Evolutionary conservation across 2,888 invertebrate genomes (phyloP).

Genomic region (Neoascia interrupta): DNA sequence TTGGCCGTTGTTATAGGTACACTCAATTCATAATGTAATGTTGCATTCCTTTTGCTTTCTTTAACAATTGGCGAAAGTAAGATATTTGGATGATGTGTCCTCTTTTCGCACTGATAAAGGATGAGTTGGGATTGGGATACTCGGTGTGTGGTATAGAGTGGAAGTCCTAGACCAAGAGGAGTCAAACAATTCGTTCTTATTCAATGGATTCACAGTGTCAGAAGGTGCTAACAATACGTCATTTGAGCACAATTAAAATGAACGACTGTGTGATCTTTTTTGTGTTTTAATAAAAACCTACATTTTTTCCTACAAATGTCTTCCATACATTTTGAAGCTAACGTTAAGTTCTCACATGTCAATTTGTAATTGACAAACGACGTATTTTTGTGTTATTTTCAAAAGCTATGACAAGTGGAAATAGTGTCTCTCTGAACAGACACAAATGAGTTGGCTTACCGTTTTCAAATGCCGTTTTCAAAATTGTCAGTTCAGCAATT

Average conservation of each 20-base stretch:
- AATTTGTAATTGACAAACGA: too few relatives aligned
- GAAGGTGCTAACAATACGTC: conserved; percentile 48
- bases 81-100: conserved; percentile 24
- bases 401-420: too few relatives aligned
- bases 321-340: too few relatives aligned
- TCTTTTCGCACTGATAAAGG: conserved; percentile 43
- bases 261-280: too few relatives aligned
- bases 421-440: too few relatives aligned
- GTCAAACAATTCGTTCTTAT: conserved; percentile 41
- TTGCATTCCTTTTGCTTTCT: conserved; percentile 42
- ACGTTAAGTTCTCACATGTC: not conserved
- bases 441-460: too few relatives aligned
- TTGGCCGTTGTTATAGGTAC: not conserved
- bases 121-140: conserved; percentile 7
- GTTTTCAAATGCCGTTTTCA: too few relatives aligned
- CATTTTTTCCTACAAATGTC: too few relatives aligned
- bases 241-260: conserved; percentile 46
- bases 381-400: too few relatives aligned
- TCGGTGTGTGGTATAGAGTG: conserved; percentile 52
- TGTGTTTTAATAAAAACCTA: not conserved
- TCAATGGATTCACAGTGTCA: conserved; percentile 26
- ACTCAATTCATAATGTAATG: conserved; percentile 20
- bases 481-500: too few relatives aligned
- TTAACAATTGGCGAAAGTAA: conserved; percentile 51
- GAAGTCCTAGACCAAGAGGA: conserved; percentile 40